Evolutionary conservation across 2,797 vertebrate genomes (phyloP), one percentile per base, ranked within the genome.

Genomic region (Cottoperca gobio): DNA sequence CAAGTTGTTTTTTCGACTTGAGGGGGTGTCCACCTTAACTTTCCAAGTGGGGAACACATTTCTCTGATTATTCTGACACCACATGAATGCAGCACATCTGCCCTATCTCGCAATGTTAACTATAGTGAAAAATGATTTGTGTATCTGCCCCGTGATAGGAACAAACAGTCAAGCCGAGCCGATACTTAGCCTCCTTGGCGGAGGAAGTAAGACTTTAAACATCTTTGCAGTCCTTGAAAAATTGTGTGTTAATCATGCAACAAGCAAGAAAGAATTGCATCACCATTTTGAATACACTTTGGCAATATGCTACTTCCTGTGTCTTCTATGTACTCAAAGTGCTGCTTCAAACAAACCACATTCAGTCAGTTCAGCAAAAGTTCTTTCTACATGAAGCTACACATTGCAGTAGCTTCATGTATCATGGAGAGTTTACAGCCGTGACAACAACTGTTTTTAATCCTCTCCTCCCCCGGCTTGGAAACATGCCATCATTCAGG

Each of bases 391-490:
- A n/a, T n/a, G n/a, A n/a, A n/a, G n/a, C n/a, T n/a, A 0, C 40
- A 42, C 67, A 19, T 13, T 16, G 37, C 40, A 35, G 52, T 0
- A n/a, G 66, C 0, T 1, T 40, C 33, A 7, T 73, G 64, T 42
- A 59, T 57, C 6, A 3, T 1, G 24, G 31, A 31, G 40, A 60
- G 69, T 82, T 78, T 50, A 49, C 57, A 23, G 49, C 49, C 16
- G 28, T 24, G 48, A 77, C 61, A 61, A 64, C 14, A 55, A 70
- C 70, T 31, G 61, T 55, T 88, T 86, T 52, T 49, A 64, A 73
- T 75, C 52, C 26, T 24, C 31, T 73, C 73, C 71, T 76, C 55
- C 77, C 39, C 26, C 24, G 1, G 31, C 17, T n/a, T 81, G 82
- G 84, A 84, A 7, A 2, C 6, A 0, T 55, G 69, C 81, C 85